phyloP scores from a whole-genome alignment of 92 coral and sea anemone genomes.

The Zoanthus solanderi region DNA sequence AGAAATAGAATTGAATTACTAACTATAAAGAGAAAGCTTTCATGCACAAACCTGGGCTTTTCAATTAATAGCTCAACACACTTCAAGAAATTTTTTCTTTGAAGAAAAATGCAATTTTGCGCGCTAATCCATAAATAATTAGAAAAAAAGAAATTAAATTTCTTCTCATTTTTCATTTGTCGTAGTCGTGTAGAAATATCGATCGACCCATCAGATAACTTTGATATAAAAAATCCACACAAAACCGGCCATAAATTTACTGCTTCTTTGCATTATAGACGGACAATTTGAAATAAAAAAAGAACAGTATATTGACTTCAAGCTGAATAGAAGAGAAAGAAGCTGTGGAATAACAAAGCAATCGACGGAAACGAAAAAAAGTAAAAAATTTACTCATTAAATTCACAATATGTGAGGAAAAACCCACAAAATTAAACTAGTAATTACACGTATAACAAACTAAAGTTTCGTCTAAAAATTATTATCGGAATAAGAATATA shows the following conservation, averaged over 20 bases:
- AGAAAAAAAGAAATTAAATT: neutral
- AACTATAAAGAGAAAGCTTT: neutral
- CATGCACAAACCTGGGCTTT: neutral
- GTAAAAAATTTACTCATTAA: constrained; percentile 30
- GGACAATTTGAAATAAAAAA: constrained; percentile 8
- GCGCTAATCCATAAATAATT: neutral
- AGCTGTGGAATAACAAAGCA: constrained; percentile 35
- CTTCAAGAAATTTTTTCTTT: neutral
- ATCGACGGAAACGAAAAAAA: constrained; percentile 34
- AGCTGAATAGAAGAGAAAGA: neutral
- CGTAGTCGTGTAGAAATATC: neutral
- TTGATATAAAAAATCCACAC: neutral
- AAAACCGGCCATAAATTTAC: constrained; percentile 6
- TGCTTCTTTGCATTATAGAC: constrained; percentile 1
- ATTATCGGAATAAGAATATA: neutral
- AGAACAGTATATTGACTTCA: constrained; percentile 42
- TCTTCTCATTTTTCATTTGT: neutral
- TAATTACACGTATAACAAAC: neutral
- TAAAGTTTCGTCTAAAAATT: neutral
- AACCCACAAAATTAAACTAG: constrained; percentile 21
- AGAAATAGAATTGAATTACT: neutral
- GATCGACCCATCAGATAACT: neutral
- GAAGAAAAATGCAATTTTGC: neutral
- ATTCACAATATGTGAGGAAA: constrained; percentile 33
- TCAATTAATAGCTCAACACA: neutral